A percentile compares a stretch with the other conserved stretches of the same genome.
Evolutionary conservation across 1,140 invertebrate species (phyloP).

Genomic region (Maniola jurtina): DNA sequence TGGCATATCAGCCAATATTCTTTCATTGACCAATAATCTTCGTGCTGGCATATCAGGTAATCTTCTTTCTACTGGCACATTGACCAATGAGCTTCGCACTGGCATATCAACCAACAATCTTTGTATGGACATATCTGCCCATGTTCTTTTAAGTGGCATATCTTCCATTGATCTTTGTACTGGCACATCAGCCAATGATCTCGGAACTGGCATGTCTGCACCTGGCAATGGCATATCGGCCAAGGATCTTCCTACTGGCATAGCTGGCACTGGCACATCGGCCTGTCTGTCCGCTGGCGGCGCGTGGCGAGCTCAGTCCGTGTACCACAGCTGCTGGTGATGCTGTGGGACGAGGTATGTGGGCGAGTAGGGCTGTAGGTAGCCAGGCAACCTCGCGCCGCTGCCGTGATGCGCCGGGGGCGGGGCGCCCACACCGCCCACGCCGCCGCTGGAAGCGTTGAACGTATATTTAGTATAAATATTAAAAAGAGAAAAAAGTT

Average conservation of each 20-base stretch:
- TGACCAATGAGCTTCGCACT: no score
- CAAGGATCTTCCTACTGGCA: not conserved
- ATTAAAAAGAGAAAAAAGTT: no score
- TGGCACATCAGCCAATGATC: not conserved
- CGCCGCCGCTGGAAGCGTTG: conserved; percentile 41
- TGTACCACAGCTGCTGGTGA: conserved; percentile 74
- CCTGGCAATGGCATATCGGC: not conserved
- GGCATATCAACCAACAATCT: not conserved
- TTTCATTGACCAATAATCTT: no score
- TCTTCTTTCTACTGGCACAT: no score
- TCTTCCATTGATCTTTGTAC: no score
- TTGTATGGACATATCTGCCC: not conserved
- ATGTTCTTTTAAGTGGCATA: no score
- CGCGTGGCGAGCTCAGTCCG: conserved; percentile 54
- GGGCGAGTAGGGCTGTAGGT: conserved; percentile 74
- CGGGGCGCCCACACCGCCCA: conserved; percentile 50
- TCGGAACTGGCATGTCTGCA: not conserved
- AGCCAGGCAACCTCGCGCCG: conserved; percentile 67
- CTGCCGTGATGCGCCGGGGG: conserved; percentile 70
- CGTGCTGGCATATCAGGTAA: no score
- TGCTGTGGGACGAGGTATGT: conserved; percentile 70
- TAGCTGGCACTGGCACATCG: not conserved
- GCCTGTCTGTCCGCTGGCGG: not conserved
- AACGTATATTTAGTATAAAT: not conserved
- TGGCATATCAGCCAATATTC: no score